phyloP scores from a whole-genome alignment of 30 jellyfish, hydroid and myxozoan species.

The Turritopsis dohrnii region DNA sequence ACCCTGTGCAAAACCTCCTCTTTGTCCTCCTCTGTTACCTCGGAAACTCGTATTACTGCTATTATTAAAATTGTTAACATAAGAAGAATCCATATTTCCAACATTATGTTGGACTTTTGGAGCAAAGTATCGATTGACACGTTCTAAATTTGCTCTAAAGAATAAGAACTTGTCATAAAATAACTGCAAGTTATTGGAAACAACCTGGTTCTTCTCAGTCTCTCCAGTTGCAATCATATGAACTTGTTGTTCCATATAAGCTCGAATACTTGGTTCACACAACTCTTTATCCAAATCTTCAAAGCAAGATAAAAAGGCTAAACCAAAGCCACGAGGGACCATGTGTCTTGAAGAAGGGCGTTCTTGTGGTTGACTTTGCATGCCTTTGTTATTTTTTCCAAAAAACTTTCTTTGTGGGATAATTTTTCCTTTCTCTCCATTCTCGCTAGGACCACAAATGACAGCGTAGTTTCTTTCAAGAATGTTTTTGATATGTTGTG shows the following conservation, averaged over 20 bases:
- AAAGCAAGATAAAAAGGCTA: constrained; percentile 31
- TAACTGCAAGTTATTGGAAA: constrained; percentile 16
- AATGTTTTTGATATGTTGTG: constrained; percentile 30
- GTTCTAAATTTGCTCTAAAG: constrained; percentile 24
- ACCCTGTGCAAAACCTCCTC: background rate
- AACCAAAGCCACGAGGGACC: constrained; percentile 41
- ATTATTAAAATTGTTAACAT: background rate
- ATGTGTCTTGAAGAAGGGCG: constrained; percentile 28
- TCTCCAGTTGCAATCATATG: constrained; percentile 33
- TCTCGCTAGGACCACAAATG: constrained; percentile 32
- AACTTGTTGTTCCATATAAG: constrained; percentile 36
- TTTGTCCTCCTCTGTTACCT: background rate
- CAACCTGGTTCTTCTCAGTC: constrained; percentile 35
- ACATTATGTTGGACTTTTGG: constrained; percentile 18
- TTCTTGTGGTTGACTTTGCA: constrained; percentile 7
- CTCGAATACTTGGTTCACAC: constrained; percentile 32
- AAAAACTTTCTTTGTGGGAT: constrained; percentile 19
- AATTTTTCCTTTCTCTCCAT: constrained; percentile 27
- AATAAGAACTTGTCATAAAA: constrained; percentile 22
- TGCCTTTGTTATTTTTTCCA: constrained; percentile 21
- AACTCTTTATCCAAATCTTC: constrained; percentile 29
- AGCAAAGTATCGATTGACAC: constrained; percentile 36
- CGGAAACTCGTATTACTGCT: background rate
- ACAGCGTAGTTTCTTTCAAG: constrained; percentile 30
- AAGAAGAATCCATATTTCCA: background rate